Percentiles rank a stretch among this genome's conserved stretches.
These are phyloP conservation scores for Phyllotreta striolata DNA, from an alignment of 2,888 invertebrate genomes.

Conservation along the genomic window DNA sequence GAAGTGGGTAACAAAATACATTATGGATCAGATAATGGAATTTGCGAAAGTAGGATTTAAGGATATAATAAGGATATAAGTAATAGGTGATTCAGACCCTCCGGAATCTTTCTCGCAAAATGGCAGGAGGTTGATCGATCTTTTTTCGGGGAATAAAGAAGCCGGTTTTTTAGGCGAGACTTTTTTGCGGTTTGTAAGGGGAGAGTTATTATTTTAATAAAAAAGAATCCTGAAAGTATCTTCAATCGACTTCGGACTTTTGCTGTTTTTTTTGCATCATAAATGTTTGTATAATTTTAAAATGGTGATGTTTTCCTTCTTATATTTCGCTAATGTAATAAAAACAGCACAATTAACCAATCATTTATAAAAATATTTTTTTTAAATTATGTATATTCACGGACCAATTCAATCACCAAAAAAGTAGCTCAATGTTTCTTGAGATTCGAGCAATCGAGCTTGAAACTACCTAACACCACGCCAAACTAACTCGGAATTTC, in stretches of 20 bases:
- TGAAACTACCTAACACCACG: no score
- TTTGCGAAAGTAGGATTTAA: constrained; percentile 21
- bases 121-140: not conserved
- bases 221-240: not conserved
- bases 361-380: no score
- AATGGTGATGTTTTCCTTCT: no score
- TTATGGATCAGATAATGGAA: constrained; percentile 27
- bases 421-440: no score
- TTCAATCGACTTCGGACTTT: not conserved
- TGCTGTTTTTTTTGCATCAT: no score
- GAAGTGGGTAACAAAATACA: constrained; percentile 29
- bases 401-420: no score
- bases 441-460: no score
- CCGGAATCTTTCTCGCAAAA: constrained; percentile 9
- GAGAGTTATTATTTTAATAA: constrained; percentile 2
- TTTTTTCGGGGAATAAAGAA: not conserved
- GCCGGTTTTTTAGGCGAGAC: not conserved
- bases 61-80: constrained; percentile 22
- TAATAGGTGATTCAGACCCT: constrained; percentile 17
- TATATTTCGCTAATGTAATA: no score
- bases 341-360: no score
- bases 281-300: no score
- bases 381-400: no score
- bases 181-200: constrained; percentile 10
- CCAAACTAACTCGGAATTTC: no score